Conservation (phyloP, 2,797 vertebrate genomes). For the Acomys russatus region DNA sequence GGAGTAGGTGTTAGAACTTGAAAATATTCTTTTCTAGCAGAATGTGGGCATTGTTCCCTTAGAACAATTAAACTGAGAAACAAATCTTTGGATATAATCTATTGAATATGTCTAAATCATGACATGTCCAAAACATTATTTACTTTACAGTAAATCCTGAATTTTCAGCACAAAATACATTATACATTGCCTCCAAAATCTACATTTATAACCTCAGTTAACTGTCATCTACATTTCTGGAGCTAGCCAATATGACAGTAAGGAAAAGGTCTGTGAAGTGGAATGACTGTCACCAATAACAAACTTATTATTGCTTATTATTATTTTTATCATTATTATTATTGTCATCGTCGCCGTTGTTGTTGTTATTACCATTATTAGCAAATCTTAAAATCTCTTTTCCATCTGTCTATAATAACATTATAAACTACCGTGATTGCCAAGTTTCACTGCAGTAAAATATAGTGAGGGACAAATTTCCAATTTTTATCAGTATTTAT, state of each 20-base stretch:
- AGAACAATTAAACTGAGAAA: neutral
- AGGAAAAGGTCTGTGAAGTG: neutral
- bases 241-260: neutral
- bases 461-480: neutral
- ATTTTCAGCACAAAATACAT: neutral
- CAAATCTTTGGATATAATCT: neutral
- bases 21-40: neutral
- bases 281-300: neutral
- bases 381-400: neutral
- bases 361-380: neutral
- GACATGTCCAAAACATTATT: neutral
- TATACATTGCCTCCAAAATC: neutral
- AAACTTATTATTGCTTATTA: neutral
- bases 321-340: no score
- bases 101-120: neutral
- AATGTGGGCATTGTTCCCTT: neutral
- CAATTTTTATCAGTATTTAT: neutral
- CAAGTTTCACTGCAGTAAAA: neutral
- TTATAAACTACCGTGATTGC: neutral
- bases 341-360: no score
- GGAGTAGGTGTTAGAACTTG: neutral
- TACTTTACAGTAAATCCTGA: neutral
- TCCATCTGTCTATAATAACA: neutral
- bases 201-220: accelerated
- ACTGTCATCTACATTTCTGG: neutral